Conservation (phyloP, 2,113 vertebrate genomes). For the Varanus komodoensis region DNA sequence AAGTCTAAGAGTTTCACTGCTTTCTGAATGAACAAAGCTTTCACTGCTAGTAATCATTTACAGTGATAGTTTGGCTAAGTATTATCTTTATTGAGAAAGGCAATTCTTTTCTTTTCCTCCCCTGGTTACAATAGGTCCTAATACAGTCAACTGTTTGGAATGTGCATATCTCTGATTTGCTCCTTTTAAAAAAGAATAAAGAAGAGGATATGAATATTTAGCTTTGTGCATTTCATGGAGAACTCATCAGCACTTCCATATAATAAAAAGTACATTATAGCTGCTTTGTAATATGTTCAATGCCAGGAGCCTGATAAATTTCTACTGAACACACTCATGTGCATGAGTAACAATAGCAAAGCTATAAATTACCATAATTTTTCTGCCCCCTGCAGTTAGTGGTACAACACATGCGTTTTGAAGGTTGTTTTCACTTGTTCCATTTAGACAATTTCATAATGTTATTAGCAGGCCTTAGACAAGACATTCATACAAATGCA, state of each 20-base stretch:
- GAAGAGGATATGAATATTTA: constrained; percentile 51
- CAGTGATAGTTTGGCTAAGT: constrained; percentile 12
- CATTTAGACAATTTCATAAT: constrained; percentile 73
- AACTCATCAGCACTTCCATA: constrained; percentile 61
- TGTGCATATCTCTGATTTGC: neutral
- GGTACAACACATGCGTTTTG: constrained; percentile 69
- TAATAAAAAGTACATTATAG: constrained; percentile 40
- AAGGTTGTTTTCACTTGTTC: constrained; percentile 75
- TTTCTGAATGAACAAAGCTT: neutral
- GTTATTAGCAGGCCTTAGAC: constrained; percentile 71
- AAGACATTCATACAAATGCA: constrained; percentile 69
- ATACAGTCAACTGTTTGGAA: neutral
- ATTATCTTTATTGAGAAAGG: neutral
- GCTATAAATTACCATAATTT: constrained; percentile 79
- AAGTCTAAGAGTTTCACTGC: neutral
- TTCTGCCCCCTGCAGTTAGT: constrained; percentile 73
- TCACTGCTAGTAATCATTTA: neutral
- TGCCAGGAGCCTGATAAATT: constrained; percentile 64
- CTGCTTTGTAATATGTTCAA: constrained; percentile 52
- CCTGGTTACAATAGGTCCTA: neutral
- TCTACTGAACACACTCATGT: constrained; percentile 67
- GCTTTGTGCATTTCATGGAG: constrained; percentile 49
- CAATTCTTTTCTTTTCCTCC: fast-evolving
- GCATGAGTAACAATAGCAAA: constrained; percentile 72
- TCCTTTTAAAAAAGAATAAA: constrained; percentile 48